Base-by-base conservation (phyloP, 2,888 invertebrate genomes). In the Diadromus collaris region DNA sequence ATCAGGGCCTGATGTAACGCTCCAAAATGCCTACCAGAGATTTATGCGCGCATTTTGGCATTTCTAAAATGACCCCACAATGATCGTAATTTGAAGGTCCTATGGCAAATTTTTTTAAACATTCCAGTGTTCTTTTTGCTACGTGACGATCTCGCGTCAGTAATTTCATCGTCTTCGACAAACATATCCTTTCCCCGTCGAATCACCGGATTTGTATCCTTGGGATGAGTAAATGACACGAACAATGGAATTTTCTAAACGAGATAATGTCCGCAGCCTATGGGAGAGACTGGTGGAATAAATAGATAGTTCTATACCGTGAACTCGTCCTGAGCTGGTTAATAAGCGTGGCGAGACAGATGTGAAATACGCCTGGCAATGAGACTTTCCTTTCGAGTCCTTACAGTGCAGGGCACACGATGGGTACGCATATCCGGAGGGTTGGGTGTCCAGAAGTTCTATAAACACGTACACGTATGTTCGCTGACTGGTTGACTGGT, bases 341-440 rank as follows among this genome's bases (percentile, higher is more conserved):
- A 82, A 85, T 85, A 80, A 84, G 84, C 84, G 85, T 82, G 83
- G 79, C 83, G 83, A 79, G 83, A 84, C 89, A 89, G 88, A 88
- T 89, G 88, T 83, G 85, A 78, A 82, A 81, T 82, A 82, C 78
- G 82, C 85, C 78, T 76, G 81, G 83, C 85, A 83, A 83, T 84
- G 83, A 83, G 85, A 84, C 84, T 86, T 74, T 74, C 84, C 79
- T 86, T 85, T 83, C 82, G 80, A 84, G 84, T 80, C 85, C 63
- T 38, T 13, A 51, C 21, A 34, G 71, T 67, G 67, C 29, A 60
- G 56, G 41, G 60, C 46, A 51, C 64, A 64, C 72, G 56, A 65
- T 27, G 61, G 73, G 56, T 41, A 73, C 73, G 58, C 56, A 51
- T 60, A 72, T 65, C 51, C 24, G 48, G 48, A 60, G 65, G 77